phyloP scores from a whole-genome alignment of 2,797 vertebrate species.

The Saguinus oedipus region DNA sequence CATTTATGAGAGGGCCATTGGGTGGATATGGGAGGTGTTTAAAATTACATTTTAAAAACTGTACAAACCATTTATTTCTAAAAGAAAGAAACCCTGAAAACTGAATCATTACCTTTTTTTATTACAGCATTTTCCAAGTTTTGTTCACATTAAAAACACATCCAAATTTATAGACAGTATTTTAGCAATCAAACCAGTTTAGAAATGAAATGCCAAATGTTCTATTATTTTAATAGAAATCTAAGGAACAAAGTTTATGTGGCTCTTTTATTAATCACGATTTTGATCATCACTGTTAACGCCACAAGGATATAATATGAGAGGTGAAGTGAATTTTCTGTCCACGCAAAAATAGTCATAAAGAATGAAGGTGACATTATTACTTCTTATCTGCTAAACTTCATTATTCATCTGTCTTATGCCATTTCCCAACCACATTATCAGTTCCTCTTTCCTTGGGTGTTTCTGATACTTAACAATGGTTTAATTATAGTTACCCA shows the following conservation, averaged over 20 bases:
- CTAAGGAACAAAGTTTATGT: conserved; percentile 59
- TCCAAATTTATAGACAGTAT: background rate
- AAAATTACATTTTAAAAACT: conserved; percentile 14
- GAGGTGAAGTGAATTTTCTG: conserved; percentile 70
- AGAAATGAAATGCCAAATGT: background rate
- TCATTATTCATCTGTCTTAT: conserved; percentile 78
- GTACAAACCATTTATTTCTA: conserved; percentile 8
- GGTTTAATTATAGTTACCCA: conserved; percentile 78
- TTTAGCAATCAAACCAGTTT: background rate
- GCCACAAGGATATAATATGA: conserved; percentile 69
- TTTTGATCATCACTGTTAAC: conserved; percentile 58
- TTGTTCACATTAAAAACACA: background rate
- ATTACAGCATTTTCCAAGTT: background rate
- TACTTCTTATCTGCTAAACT: conserved; percentile 78
- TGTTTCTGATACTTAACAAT: conserved; percentile 73
- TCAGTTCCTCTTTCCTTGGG: conserved; percentile 31
- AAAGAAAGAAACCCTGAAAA: background rate
- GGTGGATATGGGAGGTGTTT: background rate
- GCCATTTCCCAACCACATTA: conserved; percentile 69
- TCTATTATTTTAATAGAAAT: conserved; percentile 69
- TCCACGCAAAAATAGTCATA: conserved; percentile 62
- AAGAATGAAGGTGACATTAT: conserved; percentile 75
- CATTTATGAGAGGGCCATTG: background rate
- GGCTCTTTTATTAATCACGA: conserved; percentile 43
- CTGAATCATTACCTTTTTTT: background rate